A percentile compares a stretch with the other conserved stretches of the same genome.
phyloP scores from a whole-genome alignment of 2,888 invertebrate genomes.

The Drosophila pullipes region DNA sequence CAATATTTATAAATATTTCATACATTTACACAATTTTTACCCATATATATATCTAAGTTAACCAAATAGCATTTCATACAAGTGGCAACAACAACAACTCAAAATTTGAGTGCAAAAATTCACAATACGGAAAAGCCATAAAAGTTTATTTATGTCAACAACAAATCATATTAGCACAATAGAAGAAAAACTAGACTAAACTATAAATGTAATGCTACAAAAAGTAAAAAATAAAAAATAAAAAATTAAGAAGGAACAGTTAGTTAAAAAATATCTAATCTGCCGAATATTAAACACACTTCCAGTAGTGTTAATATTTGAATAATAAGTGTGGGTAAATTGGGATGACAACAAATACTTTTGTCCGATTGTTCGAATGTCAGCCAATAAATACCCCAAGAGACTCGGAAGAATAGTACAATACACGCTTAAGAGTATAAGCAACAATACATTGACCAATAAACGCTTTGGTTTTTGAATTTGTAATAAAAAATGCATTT shows the following conservation, averaged over 20 bases:
- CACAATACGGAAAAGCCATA: conserved; percentile 41
- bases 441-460: conserved; percentile 6
- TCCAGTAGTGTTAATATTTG: not conserved
- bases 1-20: not conserved
- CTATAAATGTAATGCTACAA: conserved; percentile 19
- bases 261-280: not conserved
- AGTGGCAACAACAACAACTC: no score
- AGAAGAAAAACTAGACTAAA: conserved; percentile 11
- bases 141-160: conserved; percentile 37
- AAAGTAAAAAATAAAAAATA: conserved; percentile 3
- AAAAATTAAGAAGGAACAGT: conserved; percentile 4
- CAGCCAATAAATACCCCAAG: not conserved
- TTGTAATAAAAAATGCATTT: conserved; percentile 67
- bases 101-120: conserved; percentile 36
- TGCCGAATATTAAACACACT: conserved; percentile 5
- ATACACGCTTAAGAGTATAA: not conserved
- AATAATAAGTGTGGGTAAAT: not conserved
- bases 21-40: not conserved
- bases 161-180: conserved; percentile 50
- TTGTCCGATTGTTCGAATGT: not conserved
- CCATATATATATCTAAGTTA: not conserved
- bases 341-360: not conserved
- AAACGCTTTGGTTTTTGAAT: conserved; percentile 46
- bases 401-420: not conserved
- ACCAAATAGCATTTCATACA: conserved; percentile 22